Base-by-base conservation (phyloP, 2,797 vertebrate species). In the Anguilla pacifica region DNA sequence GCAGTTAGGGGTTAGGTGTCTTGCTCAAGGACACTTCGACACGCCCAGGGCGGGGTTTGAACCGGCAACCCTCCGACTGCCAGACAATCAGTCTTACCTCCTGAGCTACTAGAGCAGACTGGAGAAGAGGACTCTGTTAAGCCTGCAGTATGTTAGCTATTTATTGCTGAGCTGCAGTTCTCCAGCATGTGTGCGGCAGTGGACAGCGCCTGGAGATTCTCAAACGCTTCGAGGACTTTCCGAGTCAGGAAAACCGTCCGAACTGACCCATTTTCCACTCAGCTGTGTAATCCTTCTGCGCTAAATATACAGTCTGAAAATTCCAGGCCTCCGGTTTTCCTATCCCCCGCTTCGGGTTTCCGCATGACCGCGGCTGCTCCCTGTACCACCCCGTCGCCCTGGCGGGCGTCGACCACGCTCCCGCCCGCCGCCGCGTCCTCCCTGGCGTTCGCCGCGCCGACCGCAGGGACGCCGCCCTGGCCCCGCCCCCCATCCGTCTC, bases 241-340 rank as follows among this genome's bases (percentile, higher is more conserved):
- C 43, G 49, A n/a, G 77, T 46, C 77, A 81, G 77, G 77, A 81
- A 81, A 81, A 25, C 39, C 77, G 31, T 81, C 77, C 43, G 25
- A 81, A 49, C 25, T 25, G 77, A 81, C 77, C 77, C 43, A 11
- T 81, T 39, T 81, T 81, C 46, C 39, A 81, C 77, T 81, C 28
- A 79, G 74, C 39, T 79, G 74, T 22, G 39, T 46, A 43, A 79
- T 79, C 15, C 19, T 46, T 81, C 46, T 46, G 77, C 9, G 77
- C 77, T 81, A 81, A 81, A 81, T 51, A 81, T 81, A 81, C 39
- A 81, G 77, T 10, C 43, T n/a, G 39, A 81, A 49, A 25, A 49
- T 49, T 81, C 77, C 77, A 25, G 19, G 19, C 77, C 31, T 51
- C 49, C 43, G 77, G 25, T 22, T 51, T 31, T 22, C 77, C 10